Conservation (phyloP, 2,113 vertebrate genomes). For the Spilogale gracilis region DNA sequence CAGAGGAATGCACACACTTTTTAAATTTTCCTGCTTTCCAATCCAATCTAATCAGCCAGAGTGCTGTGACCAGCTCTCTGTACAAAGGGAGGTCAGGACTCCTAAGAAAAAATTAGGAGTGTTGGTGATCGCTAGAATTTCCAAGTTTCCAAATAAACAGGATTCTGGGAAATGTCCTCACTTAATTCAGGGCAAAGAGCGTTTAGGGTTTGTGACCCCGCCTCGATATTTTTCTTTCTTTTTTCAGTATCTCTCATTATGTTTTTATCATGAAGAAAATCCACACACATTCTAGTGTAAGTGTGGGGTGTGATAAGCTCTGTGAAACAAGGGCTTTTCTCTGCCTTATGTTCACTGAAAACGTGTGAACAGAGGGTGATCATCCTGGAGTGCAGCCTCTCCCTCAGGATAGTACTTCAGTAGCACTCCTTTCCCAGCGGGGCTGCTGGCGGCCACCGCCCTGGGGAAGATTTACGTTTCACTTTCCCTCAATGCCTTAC, state of each 20-base stretch:
- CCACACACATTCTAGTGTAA: background rate
- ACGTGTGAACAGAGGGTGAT: background rate
- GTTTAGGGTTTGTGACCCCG: background rate
- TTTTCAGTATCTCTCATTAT: background rate
- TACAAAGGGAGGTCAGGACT: background rate
- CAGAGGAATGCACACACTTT: background rate
- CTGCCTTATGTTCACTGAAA: background rate
- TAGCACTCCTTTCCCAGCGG: background rate
- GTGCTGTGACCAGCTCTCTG: background rate
- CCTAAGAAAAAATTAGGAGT: constrained; percentile 43
- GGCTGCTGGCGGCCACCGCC: background rate
- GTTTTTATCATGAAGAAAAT: constrained; percentile 9
- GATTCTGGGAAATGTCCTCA: constrained; percentile 42
- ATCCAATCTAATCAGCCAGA: background rate
- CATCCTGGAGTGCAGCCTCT: background rate
- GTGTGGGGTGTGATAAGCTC: background rate
- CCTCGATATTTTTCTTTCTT: constrained; percentile 15
- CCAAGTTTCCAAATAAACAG: constrained; percentile 44
- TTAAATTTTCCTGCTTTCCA: background rate
- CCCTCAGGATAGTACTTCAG: background rate
- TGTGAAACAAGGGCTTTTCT: background rate
- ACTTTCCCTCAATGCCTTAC: background rate
- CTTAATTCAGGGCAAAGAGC: constrained; percentile 12
- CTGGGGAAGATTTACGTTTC: background rate
- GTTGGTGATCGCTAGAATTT: constrained; percentile 56